Evolutionary conservation across 2,888 invertebrate species (phyloP), one percentile per base, ranked within the genome.

Genomic region (Drosophila rubida): DNA sequence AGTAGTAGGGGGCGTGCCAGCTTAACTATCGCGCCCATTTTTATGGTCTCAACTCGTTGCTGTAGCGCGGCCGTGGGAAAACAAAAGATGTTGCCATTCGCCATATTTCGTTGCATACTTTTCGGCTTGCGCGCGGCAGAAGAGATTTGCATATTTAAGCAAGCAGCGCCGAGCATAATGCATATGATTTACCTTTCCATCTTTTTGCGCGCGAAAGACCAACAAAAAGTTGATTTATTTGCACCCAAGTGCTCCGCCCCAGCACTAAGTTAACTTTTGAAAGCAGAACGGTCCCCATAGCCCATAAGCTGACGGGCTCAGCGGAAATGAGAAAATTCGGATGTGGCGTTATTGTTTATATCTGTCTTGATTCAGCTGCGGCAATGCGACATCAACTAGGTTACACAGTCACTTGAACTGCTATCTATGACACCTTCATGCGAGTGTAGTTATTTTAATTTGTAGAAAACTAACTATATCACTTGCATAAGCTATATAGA

Each of bases 71-170:
- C 67, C 73, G 86, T 87, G 88, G 81, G 86, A 86, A 86, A 72
- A 77, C 75, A 70, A 72, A 85, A 80, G 83, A 80, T 87, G 80
- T 59, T 73, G 59, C 68, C 48, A 58, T 39, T 60, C 53, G 64
- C 76, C 75, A 78, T 74, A 78, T 76, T 78, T 72, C 53, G 69
- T 39, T 70, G 71, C 68, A 64, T 74, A 76, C 71, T 73, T 77
- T 82, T 68, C 50, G 66, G 64, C 59, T 69, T 44, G 67, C 53
- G 46, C 41, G 37, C 42, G 50, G 65, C 55, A 69, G 69, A 63
- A 75, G 63, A 68, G 79, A 86, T 86, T 86, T 87, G 82, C 80
- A 82, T 87, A 82, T 72, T 82, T 80, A 72, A 85, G 62, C 69
- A 68, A 57, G 45, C 60, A 53, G 30, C 27, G 42, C 22, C 58